Evolutionary conservation across 2,797 vertebrate genomes (phyloP).

Genomic region (Enteromius viviparus): DNA sequence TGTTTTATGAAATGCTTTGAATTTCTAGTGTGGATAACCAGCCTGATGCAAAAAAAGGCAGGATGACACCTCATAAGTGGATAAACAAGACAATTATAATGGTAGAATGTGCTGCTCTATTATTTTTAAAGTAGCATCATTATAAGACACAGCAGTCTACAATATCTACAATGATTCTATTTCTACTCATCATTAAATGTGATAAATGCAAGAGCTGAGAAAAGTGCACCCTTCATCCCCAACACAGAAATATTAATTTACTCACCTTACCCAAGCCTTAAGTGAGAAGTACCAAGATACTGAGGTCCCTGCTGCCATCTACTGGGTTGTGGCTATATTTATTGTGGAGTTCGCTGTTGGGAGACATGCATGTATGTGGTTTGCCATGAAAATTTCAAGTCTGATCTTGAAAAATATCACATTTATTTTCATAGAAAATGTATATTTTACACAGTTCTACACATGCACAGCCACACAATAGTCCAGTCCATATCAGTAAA

Average conservation of each 20-base stretch:
- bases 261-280: conserved; percentile 1
- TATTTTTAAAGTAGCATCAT: neutral
- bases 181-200: neutral
- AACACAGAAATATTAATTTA: neutral
- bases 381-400: conserved; percentile 19
- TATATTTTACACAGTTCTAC: conserved; percentile 80
- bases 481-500: conserved; percentile 85
- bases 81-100: neutral
- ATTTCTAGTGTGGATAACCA: neutral
- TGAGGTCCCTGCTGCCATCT: conserved; percentile 71
- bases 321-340: conserved; percentile 50
- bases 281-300: neutral
- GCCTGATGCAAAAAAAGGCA: conserved; percentile 5
- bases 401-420: conserved; percentile 85
- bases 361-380: neutral
- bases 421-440: conserved; percentile 93
- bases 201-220: neutral
- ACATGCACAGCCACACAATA: conserved; percentile 91
- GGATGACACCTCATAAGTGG: neutral
- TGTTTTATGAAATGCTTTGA: neutral
- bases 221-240: neutral
- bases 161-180: neutral
- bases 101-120: neutral
- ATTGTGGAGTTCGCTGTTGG: neutral
- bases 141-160: neutral